Conservation (phyloP, 2,113 vertebrate genomes). For the Erinaceus europaeus region DNA sequence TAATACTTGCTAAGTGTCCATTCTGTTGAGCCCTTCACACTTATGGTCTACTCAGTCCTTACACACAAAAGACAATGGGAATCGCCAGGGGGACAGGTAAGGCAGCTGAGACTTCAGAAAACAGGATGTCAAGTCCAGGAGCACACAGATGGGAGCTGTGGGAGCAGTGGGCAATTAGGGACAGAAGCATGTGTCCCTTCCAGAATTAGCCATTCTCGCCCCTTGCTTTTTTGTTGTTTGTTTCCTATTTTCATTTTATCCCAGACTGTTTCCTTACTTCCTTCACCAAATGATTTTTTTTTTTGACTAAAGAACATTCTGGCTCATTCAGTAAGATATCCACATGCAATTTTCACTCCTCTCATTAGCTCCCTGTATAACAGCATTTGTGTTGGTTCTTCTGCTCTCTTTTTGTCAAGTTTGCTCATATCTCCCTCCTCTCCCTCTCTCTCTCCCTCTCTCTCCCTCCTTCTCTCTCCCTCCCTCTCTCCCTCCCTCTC, state of each 20-base stretch:
- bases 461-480: background rate
- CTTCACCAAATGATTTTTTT: background rate
- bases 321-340: background rate
- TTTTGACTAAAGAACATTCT: background rate
- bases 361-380: background rate
- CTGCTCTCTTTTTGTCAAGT: background rate
- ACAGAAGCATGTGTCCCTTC: background rate
- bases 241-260: conserved; percentile 10
- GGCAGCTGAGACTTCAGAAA: background rate
- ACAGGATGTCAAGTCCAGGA: background rate
- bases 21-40: background rate
- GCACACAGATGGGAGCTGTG: background rate
- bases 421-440: background rate
- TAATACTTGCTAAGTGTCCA: background rate
- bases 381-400: background rate
- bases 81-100: background rate
- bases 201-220: background rate
- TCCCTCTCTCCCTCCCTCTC: background rate
- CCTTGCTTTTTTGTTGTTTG: background rate
- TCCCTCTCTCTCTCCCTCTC: background rate
- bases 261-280: background rate
- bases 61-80: background rate
- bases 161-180: background rate
- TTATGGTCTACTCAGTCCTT: background rate
- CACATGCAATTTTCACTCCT: background rate